These are phyloP conservation scores for Proales similis DNA, from an alignment of 1,140 invertebrate species.

Conservation along the genomic window DNA sequence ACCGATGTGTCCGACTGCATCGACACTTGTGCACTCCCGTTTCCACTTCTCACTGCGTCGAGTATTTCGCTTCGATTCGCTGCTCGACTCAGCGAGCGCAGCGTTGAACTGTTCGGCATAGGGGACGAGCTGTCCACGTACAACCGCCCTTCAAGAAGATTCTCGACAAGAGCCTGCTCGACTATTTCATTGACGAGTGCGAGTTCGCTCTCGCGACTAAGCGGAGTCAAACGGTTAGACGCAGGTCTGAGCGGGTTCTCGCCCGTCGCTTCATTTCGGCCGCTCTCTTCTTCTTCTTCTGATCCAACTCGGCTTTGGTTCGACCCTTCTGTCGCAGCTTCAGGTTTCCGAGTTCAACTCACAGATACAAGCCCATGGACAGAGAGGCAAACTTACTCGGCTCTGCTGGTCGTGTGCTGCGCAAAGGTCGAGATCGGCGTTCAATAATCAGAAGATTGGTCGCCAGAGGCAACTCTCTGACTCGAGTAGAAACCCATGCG, in stretches of 20 bases:
- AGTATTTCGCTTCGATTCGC: too few species aligned
- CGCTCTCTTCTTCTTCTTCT: background rate
- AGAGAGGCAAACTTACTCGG: background rate
- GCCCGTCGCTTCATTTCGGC: background rate
- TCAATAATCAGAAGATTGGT: conserved; percentile 33
- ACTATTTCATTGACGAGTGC: conserved; percentile 27
- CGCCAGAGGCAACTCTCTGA: conserved; percentile 18
- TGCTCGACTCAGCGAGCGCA: too few species aligned
- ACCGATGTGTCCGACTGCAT: too few species aligned
- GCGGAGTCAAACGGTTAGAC: background rate
- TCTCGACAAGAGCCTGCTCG: conserved; percentile 25
- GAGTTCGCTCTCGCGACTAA: conserved; percentile 3
- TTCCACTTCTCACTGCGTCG: too few species aligned
- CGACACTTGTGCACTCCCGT: too few species aligned
- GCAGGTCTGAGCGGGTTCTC: background rate
- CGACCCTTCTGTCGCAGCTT: background rate
- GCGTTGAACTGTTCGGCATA: too few species aligned
- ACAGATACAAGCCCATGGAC: background rate
- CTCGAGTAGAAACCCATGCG: conserved; percentile 35
- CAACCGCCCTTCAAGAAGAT: conserved; percentile 11
- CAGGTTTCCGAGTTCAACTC: background rate
- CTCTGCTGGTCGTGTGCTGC: background rate
- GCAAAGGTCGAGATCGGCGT: background rate
- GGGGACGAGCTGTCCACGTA: too few species aligned
- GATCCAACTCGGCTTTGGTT: background rate